phyloP scores from a whole-genome alignment of 2,113 vertebrate species.

The Spea bombifrons region DNA sequence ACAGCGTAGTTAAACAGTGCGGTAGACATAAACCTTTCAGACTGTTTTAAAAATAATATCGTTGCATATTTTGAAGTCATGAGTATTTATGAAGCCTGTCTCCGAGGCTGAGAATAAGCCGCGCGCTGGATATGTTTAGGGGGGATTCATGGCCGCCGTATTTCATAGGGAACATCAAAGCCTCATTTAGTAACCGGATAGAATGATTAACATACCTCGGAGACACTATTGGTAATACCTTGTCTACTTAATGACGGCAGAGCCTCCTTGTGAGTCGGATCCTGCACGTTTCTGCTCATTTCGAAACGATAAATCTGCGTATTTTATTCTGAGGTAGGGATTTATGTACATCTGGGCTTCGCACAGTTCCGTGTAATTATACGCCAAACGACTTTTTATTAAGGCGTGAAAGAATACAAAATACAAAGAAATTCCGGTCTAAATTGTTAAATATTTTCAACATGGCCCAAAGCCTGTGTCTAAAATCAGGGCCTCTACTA shows the following conservation, averaged over 20 bases:
- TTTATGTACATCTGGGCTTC: not conserved
- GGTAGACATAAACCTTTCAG: conserved; percentile 40
- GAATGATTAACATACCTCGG: conserved; percentile 37
- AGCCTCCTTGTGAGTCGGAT: not conserved
- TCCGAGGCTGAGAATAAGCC: conserved; percentile 35
- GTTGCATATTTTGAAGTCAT: conserved; percentile 8
- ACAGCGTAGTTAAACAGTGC: conserved; percentile 54
- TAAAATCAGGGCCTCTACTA: no score
- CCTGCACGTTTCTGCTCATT: not conserved
- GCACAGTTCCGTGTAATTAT: no score
- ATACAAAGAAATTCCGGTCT: no score
- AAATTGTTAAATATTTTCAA: no score
- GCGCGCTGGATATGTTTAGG: conserved; percentile 17
- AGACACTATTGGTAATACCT: conserved; percentile 27
- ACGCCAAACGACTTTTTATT: no score
- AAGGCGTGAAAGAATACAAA: no score
- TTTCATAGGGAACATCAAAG: conserved; percentile 40
- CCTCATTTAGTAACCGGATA: not conserved
- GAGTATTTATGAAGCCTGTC: conserved; percentile 39
- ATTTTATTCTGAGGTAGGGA: not conserved
- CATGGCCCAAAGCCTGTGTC: no score
- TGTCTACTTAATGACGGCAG: not conserved
- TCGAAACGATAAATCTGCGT: not conserved
- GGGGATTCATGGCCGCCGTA: conserved; percentile 11
- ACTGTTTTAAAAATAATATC: conserved; percentile 11